Base-by-base conservation (phyloP, 2,113 vertebrate species). In the Oryzias celebensis region DNA sequence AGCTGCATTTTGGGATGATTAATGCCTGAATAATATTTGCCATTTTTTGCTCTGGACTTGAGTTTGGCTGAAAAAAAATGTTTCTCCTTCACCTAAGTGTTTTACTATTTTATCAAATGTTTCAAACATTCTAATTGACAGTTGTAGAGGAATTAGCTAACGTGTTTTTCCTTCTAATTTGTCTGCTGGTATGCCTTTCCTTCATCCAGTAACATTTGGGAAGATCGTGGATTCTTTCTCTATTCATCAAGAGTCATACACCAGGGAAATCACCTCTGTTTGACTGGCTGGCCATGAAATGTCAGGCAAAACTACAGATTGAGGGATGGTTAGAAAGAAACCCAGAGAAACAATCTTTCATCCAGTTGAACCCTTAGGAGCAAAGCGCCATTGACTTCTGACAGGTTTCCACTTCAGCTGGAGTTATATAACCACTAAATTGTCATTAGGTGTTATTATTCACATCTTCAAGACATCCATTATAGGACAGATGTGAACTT, bases 281-380 rank as follows among this genome's bases (percentile, higher is more conserved):
- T 74, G 77, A 84, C 66, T 82, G 84, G 81, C 49, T 83, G 84
- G 68, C 84, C 77, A 82, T 78, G 75, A 85, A 85, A 83, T 82
- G 84, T 84, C 76, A 68, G 75, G 65, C 50, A 64, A 72, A 58
- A 65, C 59, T 61, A 70, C 65, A 81, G 83, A 82, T 84, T 77
- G 77, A 86, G 78, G 53, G 74, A 69, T 71, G 75, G 76, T 74
- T 61, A 55, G 67, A 78, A 73, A 62, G 62, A 79, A 74, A 62
- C 55, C 60, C 46, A 48, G 7, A 69, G 68, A 83, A 68, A 73
- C 56, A 50, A 78, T 83, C 46, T 71, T 77, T 87, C 73, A 81
- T 77, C 75, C 78, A 65, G 50, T 64, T 73, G 47, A 73, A 62
- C 61, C 50, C 54, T 49, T 60, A 75, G 67, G 59, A 68, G 62